A percentile compares a stretch with the other conserved stretches of the same genome.
Evolutionary conservation across 2,888 invertebrate species (phyloP).

Genomic region (Teleiodes luculella): DNA sequence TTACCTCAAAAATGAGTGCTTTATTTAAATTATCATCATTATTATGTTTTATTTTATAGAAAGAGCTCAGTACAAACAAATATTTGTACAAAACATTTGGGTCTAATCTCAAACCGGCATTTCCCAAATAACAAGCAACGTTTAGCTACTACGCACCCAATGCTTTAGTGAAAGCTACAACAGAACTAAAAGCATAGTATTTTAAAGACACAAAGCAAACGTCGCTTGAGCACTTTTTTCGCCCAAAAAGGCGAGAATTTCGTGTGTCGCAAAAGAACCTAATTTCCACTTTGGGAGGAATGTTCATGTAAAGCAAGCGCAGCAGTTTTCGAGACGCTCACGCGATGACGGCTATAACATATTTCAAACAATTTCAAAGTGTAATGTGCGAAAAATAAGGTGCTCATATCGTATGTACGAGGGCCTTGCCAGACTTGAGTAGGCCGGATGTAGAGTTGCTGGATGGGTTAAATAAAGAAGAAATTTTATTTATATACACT

Average conservation of each 20-base stretch:
- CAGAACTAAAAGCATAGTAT: no score
- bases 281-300: not conserved
- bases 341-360: conserved; percentile 57
- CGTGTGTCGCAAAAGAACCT: not conserved
- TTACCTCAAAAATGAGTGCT: no score
- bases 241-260: not conserved
- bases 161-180: no score
- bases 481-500: no score
- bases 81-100: no score
- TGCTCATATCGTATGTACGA: conserved; percentile 49
- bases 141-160: no score
- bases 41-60: no score
- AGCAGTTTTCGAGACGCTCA: conserved; percentile 6
- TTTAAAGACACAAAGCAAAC: not conserved
- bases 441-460: conserved; percentile 27
- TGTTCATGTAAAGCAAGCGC: not conserved
- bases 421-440: conserved; percentile 29
- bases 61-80: no score
- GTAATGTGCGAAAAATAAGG: conserved; percentile 75
- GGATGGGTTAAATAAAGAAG: conserved; percentile 22
- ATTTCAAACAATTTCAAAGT: conserved; percentile 73
- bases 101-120: no score
- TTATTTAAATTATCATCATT: no score
- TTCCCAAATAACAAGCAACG: no score
- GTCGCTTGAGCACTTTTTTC: no score